Evolutionary conservation across 2,888 invertebrate genomes (phyloP), one percentile per base, ranked within the genome.

Genomic region (Choreutis nemorana): DNA sequence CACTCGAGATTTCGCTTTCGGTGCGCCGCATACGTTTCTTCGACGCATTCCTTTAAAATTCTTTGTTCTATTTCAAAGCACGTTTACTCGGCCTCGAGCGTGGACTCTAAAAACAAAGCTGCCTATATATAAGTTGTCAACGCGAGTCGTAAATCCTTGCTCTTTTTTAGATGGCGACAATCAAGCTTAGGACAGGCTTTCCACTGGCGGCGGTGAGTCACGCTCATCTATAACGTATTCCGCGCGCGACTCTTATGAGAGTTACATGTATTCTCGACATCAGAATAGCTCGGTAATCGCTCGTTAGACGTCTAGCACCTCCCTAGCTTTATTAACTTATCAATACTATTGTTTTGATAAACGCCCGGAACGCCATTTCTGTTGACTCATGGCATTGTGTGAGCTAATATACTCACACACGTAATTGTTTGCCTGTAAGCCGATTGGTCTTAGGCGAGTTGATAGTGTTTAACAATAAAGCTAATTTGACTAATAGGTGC

Each of bases 401-500:
- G 45, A 47, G 60, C 53, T 55, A 58, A 59, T 57, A 47, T 59
- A 45, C 49, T 52, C 50, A 61, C 65, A 66, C 50, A 61, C 65
- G 66, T 75, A 77, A 78, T 77, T 71, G 75, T 64, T 61, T 56
- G 56, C 54, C 53, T 65, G 53, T 75, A 75, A 77, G 73, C 73
- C 64, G 71, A 71, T 73, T 64, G 68, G 57, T 45, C 62, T 64
- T 66, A 60, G 56, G 66, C 65, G 66, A 70, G 65, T 49, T 59
- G 53, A 57, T 8, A 8, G 55, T 50, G 45, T 47, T 40, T 59
- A 75, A 78, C 77, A 78, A 78, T 78, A 75, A 67, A 61, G 65
- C 75, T 73, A 75, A 78, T 78, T 78, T 78, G 77, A 75, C 78
- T 78, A 77, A 77, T 78, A 73, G 75, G 67, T 70, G 71, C 73